phyloP scores from a whole-genome alignment of 2,888 invertebrate genomes.

The Stenchaetothrips biformis region DNA sequence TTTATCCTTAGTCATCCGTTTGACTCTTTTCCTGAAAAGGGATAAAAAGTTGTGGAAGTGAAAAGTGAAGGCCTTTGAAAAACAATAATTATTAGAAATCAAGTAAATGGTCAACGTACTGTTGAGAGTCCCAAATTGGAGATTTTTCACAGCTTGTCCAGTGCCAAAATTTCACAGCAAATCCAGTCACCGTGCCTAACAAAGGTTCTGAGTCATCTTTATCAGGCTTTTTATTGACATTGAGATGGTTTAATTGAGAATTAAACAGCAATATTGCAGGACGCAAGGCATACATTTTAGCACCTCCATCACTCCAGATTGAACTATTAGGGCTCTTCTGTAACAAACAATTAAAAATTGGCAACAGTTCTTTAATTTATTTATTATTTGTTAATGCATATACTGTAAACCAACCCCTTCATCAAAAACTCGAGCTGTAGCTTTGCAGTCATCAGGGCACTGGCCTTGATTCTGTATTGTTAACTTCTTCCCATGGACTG shows the following conservation, averaged over 20 bases:
- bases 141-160: slow-evolving; percentile 48
- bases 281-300: slow-evolving; percentile 65
- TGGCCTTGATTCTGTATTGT: slow-evolving; percentile 60
- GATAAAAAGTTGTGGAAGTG: no score
- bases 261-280: slow-evolving; percentile 64
- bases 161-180: slow-evolving; percentile 78
- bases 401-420: slow-evolving; percentile 42
- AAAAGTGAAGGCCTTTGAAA: no score
- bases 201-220: no score
- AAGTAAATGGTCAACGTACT: neutral
- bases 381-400: slow-evolving; percentile 38
- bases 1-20: neutral
- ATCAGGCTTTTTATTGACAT: neutral
- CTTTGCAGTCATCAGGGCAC: slow-evolving; percentile 65
- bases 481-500: slow-evolving; percentile 59
- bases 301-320: slow-evolving; percentile 42
- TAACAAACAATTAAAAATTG: neutral
- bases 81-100: neutral
- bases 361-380: neutral
- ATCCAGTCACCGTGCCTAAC: slow-evolving; percentile 59
- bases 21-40: neutral
- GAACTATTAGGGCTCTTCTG: slow-evolving; percentile 50
- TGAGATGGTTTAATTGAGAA: neutral
- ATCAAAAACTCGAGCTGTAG: slow-evolving; percentile 55
- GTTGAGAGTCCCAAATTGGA: slow-evolving; percentile 23